Percentiles rank a stretch among this genome's conserved stretches.
These are phyloP conservation scores for Trichogramma pretiosum DNA, from an alignment of 1,140 invertebrate genomes.

Conservation along the genomic window DNA sequence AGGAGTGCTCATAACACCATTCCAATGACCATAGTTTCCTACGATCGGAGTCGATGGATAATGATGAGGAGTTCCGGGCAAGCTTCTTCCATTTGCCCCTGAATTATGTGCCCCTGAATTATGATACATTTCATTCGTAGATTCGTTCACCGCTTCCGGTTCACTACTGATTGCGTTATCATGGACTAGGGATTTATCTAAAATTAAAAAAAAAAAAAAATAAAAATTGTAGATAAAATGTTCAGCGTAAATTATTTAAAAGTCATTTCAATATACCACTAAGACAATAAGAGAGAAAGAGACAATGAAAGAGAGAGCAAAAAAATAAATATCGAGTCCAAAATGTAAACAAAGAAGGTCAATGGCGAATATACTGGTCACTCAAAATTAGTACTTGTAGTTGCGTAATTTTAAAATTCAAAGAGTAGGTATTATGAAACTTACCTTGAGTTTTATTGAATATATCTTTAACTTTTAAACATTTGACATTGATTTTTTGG, in stretches of 20 bases:
- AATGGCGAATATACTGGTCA: neutral
- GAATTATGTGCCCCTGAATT: slow-evolving; percentile 31
- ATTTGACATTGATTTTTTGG: slow-evolving; percentile 59
- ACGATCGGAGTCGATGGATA: slow-evolving; percentile 38
- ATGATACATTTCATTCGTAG: slow-evolving; percentile 41
- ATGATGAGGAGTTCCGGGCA: slow-evolving; percentile 39
- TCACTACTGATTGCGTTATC: slow-evolving; percentile 36
- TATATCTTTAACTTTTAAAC: slow-evolving; percentile 32
- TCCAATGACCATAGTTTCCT: slow-evolving; percentile 34
- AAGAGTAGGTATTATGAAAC: too few species aligned
- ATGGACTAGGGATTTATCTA: slow-evolving; percentile 25
- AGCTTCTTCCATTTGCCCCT: slow-evolving; percentile 34
- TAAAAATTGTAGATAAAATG: slow-evolving; percentile 5
- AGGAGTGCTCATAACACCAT: slow-evolving; percentile 32
- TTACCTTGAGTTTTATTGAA: slow-evolving; percentile 34
- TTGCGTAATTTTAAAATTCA: neutral
- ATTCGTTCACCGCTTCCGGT: slow-evolving; percentile 33
- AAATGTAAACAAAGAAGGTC: slow-evolving; percentile 11
- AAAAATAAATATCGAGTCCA: slow-evolving; percentile 11
- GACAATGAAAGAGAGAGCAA: slow-evolving; percentile 16
- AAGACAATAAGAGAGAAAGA: neutral
- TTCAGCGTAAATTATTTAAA: slow-evolving; percentile 1
- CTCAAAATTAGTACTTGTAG: neutral
- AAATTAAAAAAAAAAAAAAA: slow-evolving; percentile 3
- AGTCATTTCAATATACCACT: neutral